A percentile compares a stretch with the other conserved stretches of the same genome.
Evolutionary conservation across 2,113 vertebrate genomes (phyloP).

Genomic region (Prunella himalayana): DNA sequence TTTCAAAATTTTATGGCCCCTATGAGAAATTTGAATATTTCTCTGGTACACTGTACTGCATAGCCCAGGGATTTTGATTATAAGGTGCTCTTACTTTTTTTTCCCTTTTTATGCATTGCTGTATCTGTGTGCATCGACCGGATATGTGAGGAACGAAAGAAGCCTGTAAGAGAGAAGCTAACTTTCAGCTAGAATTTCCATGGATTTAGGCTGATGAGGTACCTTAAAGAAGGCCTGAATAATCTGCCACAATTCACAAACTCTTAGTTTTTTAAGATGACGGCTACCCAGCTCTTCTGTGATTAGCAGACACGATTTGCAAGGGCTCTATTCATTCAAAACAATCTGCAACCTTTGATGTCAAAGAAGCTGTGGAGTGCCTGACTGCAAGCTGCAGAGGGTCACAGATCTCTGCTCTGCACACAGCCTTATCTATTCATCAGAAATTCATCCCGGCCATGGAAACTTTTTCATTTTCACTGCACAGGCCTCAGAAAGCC

Average conservation of each 20-base stretch:
- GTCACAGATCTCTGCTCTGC: conserved; percentile 40
- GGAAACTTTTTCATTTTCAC: conserved; percentile 56
- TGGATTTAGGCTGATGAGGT: background rate
- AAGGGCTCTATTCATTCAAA: conserved; percentile 65
- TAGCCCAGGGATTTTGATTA: background rate
- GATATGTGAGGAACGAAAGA: background rate
- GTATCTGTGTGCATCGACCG: fast-evolving
- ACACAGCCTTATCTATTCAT: conserved; percentile 67
- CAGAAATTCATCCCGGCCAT: conserved; percentile 63
- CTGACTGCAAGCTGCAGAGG: conserved; percentile 37
- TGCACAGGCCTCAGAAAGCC: conserved; percentile 44
- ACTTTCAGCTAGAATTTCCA: background rate
- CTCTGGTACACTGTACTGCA: background rate
- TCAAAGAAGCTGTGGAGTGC: conserved; percentile 50
- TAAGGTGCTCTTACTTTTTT: background rate
- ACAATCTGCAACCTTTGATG: conserved; percentile 70
- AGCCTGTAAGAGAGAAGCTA: background rate
- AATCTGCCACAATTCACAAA: background rate
- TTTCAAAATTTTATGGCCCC: background rate
- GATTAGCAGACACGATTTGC: conserved; percentile 26
- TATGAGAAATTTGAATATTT: background rate
- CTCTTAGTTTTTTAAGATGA: background rate
- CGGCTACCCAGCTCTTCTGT: background rate
- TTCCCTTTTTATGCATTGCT: fast-evolving
- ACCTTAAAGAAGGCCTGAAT: background rate